phyloP scores from a whole-genome alignment of 2,888 invertebrate genomes.

The Cataglyphis rosenhaueri region DNA sequence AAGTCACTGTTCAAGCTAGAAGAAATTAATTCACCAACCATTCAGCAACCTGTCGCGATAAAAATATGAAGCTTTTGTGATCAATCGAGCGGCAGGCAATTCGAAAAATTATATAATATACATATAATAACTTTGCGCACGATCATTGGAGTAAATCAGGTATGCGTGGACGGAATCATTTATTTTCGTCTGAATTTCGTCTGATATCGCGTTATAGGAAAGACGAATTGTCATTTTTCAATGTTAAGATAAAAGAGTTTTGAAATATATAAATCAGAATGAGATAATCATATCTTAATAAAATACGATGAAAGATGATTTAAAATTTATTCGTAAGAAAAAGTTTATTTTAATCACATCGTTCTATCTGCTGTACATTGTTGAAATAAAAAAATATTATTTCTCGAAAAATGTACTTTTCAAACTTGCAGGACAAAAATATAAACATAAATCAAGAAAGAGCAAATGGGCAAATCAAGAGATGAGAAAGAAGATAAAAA shows the following conservation, averaged over 20 bases:
- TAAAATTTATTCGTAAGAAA: background rate
- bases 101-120: background rate
- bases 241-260: background rate
- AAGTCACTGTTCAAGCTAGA: slow-evolving; percentile 18
- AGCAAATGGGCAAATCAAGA: slow-evolving; percentile 2
- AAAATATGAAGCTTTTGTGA: slow-evolving; percentile 50
- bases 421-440: background rate
- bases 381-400: slow-evolving; percentile 17
- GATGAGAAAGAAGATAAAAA: background rate
- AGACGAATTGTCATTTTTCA: background rate
- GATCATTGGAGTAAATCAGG: slow-evolving; percentile 20
- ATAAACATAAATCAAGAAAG: background rate
- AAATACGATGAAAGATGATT: background rate
- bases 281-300: slow-evolving; percentile 4
- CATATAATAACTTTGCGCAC: background rate
- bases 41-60: slow-evolving; percentile 46
- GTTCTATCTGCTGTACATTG: background rate
- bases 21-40: slow-evolving; percentile 63
- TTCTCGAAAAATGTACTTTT: background rate
- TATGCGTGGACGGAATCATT: background rate
- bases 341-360: background rate
- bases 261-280: background rate
- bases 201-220: background rate
- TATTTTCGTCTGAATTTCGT: background rate
- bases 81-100: slow-evolving; percentile 23